These are phyloP conservation scores for Sinocyclocheilus rhinocerous DNA, from an alignment of 2,113 vertebrate genomes.

Conservation along the genomic window DNA sequence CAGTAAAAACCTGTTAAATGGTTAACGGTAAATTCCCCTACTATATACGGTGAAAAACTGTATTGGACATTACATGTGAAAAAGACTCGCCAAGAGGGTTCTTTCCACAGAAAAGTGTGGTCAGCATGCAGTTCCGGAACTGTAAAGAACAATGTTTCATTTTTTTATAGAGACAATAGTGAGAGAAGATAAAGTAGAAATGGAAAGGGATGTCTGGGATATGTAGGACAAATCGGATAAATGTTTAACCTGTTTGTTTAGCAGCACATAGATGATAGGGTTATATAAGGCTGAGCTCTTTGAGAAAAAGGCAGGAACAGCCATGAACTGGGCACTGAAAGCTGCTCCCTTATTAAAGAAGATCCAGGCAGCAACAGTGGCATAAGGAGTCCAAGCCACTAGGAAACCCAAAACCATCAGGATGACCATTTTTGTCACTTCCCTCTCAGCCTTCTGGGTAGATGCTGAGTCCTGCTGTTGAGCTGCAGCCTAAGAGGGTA, in stretches of 20 bases:
- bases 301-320: slow-evolving; percentile 76
- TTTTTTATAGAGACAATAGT: background rate
- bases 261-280: slow-evolving; percentile 64
- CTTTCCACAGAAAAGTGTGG: slow-evolving; percentile 74
- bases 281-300: slow-evolving; percentile 75
- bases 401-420: slow-evolving; percentile 78
- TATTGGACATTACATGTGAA: no score
- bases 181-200: background rate
- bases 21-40: no score
- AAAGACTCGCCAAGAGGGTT: slow-evolving; percentile 69
- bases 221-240: background rate
- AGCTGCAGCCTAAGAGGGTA: slow-evolving; percentile 70
- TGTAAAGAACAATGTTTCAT: slow-evolving; percentile 55
- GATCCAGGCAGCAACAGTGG: slow-evolving; percentile 75
- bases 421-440: slow-evolving; percentile 77
- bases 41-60: no score
- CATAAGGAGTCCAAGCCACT: slow-evolving; percentile 75
- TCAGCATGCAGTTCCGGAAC: slow-evolving; percentile 81
- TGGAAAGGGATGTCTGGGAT: background rate
- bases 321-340: slow-evolving; percentile 71
- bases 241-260: slow-evolving; percentile 59
- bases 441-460: slow-evolving; percentile 76
- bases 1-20: no score
- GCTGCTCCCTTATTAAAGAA: slow-evolving; percentile 75
- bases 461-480: slow-evolving; percentile 75